Evolutionary conservation across 2,113 vertebrate genomes (phyloP), one percentile per base, ranked within the genome.

Genomic region (Arvicanthis niloticus): DNA sequence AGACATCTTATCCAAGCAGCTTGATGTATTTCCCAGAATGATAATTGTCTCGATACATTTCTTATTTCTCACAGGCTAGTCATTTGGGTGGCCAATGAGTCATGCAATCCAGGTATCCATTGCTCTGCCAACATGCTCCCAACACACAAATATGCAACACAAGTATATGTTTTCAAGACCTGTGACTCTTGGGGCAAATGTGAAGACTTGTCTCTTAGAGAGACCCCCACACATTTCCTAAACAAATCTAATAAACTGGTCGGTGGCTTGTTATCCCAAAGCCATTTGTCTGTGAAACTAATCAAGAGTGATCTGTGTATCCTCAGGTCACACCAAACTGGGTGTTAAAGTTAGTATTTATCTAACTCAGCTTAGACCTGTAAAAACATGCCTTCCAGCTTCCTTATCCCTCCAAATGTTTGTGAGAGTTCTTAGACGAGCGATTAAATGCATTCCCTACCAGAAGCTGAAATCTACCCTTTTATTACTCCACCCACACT

Each of bases 11-110:
- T 42, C 78, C 56, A 92, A 89, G 88, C 77, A 81, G 58, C 77
- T 84, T 96, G 89, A 97, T 91, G 31, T 62, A 68, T 91, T 96
- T 97, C 78, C 95, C 94, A 98, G 94, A 91, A 94, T 60, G 40
- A 53, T 51, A 88, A 87, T 42, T 90, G 24, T 60, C 4, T 72
- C 16, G 0, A 75, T 91, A 90, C 82, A 93, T 86, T 78, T 92
- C 87, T 89, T 81, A 56, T 90, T 96, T 73, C 42, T 75, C 51
- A 2, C 60, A 88, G 42, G 3, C 53, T 93, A 48, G 34, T 81
- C 81, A 81, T 94, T 93, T 93, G 65, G 42, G 67, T 85, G 91
- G 45, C 40, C 80, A 62, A 16, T 42, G 45, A 84, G 21, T 94
- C 92, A 67, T 29, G 51, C 29, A 40, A 53, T 89, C 58, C 53